Percentiles rank a stretch among this genome's conserved stretches.
phyloP scores from a whole-genome alignment of 2,888 invertebrate species.

The Hanleya hanleyi region DNA sequence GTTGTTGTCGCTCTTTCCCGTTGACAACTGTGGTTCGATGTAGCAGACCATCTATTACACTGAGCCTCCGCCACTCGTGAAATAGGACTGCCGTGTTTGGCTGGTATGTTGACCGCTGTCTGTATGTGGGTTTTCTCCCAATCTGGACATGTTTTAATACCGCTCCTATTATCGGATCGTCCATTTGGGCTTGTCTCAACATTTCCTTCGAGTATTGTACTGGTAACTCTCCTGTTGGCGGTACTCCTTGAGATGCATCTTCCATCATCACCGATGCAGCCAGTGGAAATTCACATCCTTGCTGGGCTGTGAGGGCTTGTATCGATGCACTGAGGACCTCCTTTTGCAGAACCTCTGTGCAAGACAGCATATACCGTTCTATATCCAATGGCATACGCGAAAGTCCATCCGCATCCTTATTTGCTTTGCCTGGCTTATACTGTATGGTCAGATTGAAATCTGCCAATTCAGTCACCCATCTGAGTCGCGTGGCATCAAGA shows the following conservation, averaged over 20 bases:
- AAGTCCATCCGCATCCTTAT: constrained; percentile 19
- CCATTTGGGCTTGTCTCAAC: background rate
- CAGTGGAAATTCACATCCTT: background rate
- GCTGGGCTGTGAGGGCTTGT: background rate
- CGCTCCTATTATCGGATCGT: background rate
- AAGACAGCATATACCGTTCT: constrained; percentile 9
- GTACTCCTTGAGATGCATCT: background rate
- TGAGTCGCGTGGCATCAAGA: constrained; percentile 11
- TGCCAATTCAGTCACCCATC: constrained; percentile 16
- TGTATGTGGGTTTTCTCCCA: background rate
- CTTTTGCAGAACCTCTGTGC: constrained; percentile 1
- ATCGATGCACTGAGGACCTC: background rate
- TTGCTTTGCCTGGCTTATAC: constrained; percentile 19
- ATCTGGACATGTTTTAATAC: background rate
- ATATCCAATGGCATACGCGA: constrained; percentile 24
- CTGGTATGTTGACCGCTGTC: background rate
- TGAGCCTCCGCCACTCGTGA: background rate
- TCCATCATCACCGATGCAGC: background rate
- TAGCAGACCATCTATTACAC: background rate
- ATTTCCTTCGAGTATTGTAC: background rate
- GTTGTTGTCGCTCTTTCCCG: background rate
- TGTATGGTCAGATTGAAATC: constrained; percentile 16
- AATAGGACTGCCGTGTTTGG: background rate
- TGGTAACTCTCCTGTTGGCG: background rate
- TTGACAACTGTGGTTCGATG: background rate